phyloP scores from a whole-genome alignment of 2,888 invertebrate species.

The Heliconius hortense region DNA sequence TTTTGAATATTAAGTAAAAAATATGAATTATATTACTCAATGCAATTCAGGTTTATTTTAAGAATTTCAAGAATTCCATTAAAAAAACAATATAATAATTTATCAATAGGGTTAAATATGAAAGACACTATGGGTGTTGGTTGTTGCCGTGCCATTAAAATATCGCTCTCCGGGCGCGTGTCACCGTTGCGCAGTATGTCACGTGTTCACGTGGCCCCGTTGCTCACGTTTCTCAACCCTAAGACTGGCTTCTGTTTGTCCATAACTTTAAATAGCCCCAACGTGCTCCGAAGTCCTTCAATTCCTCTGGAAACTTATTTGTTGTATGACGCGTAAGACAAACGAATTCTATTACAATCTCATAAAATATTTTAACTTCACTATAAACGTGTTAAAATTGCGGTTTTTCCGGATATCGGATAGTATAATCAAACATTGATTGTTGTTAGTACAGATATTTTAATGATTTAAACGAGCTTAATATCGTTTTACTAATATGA shows the following conservation, averaged over 20 bases:
- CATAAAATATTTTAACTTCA: slow-evolving; percentile 32
- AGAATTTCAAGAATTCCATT: neutral
- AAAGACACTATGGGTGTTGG: neutral
- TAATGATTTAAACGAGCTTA: neutral
- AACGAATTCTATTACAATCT: slow-evolving; percentile 56
- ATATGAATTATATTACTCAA: too few species aligned
- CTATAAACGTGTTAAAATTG: slow-evolving; percentile 9
- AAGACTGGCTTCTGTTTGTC: slow-evolving; percentile 61
- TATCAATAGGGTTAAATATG: neutral
- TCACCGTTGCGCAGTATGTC: slow-evolving; percentile 40
- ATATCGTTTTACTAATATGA: neutral
- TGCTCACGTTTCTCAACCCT: slow-evolving; percentile 46
- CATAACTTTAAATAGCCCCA: slow-evolving; percentile 58
- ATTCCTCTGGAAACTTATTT: slow-evolving; percentile 64
- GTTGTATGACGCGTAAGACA: slow-evolving; percentile 62
- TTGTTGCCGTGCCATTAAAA: slow-evolving; percentile 3
- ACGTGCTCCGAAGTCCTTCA: slow-evolving; percentile 67
- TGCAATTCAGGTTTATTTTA: neutral
- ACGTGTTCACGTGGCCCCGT: slow-evolving; percentile 59
- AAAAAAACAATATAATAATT: neutral
- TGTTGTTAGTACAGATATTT: neutral
- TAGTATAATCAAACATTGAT: neutral
- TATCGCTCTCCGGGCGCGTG: slow-evolving; percentile 28
- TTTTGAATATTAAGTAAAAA: too few species aligned
- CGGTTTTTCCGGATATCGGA: too few species aligned